These are phyloP conservation scores for Scalopus aquaticus DNA, from an alignment of 2,113 vertebrate species.

Conservation along the genomic window DNA sequence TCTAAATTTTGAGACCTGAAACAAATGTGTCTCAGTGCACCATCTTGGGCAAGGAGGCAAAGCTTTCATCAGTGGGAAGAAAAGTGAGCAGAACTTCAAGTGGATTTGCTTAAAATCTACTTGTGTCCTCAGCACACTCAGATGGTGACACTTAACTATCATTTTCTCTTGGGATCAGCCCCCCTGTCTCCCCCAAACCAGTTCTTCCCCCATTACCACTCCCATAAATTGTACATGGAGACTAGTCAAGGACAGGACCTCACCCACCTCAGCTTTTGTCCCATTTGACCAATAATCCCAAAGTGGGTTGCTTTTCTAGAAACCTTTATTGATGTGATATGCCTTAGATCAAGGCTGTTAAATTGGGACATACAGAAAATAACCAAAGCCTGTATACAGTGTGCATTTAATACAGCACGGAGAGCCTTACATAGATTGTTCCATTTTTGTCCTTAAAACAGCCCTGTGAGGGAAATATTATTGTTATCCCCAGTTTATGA, in stretches of 20 bases:
- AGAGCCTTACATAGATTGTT: too few species aligned
- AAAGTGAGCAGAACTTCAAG: neutral
- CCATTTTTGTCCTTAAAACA: neutral
- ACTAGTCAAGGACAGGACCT: neutral
- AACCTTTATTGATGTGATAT: neutral
- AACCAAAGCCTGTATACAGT: neutral
- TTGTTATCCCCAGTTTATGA: neutral
- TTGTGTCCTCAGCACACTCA: too few species aligned
- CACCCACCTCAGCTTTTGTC: neutral
- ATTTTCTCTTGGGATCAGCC: neutral
- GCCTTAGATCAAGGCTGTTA: neutral
- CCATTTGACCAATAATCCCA: neutral
- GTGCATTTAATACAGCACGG: neutral
- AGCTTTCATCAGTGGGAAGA: neutral
- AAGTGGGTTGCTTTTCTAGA: neutral
- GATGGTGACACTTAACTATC: neutral
- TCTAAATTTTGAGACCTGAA: neutral
- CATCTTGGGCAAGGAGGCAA: rapidly evolving
- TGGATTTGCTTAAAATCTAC: neutral
- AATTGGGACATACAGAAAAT: neutral
- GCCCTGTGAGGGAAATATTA: neutral
- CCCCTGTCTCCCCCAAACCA: neutral
- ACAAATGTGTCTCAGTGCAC: neutral
- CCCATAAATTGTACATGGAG: neutral
- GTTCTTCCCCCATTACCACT: neutral